Evolutionary conservation across 2,113 vertebrate genomes (phyloP).

Genomic region (Rhinoptilus africanus): DNA sequence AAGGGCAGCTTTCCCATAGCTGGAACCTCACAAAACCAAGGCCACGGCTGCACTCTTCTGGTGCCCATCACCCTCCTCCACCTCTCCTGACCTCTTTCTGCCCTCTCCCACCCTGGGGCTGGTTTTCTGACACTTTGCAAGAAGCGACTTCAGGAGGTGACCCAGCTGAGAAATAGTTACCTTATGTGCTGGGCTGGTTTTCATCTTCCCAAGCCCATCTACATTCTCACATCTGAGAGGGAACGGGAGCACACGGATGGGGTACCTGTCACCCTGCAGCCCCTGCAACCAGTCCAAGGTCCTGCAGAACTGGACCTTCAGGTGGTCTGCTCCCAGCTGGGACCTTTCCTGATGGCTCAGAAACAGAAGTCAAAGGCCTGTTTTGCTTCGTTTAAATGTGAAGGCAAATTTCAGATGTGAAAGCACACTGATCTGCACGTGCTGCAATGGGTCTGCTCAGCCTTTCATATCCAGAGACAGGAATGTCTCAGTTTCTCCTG

Average conservation of each 20-base stretch:
- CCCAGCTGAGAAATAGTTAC: background rate
- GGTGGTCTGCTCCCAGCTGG: background rate
- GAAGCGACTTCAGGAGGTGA: background rate
- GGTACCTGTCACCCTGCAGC: background rate
- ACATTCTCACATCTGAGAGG: background rate
- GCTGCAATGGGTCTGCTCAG: background rate
- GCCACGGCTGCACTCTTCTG: background rate
- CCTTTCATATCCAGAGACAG: background rate
- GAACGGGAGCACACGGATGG: fast-evolving
- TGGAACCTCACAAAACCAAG: background rate
- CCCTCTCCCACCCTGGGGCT: background rate
- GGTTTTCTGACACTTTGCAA: background rate
- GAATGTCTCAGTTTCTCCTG: background rate
- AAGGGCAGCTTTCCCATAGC: background rate
- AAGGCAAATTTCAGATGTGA: background rate
- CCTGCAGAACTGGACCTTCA: background rate
- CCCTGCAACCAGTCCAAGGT: background rate
- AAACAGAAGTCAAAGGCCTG: background rate
- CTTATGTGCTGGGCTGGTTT: background rate
- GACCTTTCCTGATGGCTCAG: background rate
- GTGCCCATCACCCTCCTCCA: background rate
- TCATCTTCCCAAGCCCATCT: background rate
- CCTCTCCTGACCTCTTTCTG: background rate
- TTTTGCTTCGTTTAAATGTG: fast-evolving
- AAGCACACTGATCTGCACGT: fast-evolving